phyloP scores from a whole-genome alignment of 2,113 vertebrate species.

The Mirza zaza region DNA sequence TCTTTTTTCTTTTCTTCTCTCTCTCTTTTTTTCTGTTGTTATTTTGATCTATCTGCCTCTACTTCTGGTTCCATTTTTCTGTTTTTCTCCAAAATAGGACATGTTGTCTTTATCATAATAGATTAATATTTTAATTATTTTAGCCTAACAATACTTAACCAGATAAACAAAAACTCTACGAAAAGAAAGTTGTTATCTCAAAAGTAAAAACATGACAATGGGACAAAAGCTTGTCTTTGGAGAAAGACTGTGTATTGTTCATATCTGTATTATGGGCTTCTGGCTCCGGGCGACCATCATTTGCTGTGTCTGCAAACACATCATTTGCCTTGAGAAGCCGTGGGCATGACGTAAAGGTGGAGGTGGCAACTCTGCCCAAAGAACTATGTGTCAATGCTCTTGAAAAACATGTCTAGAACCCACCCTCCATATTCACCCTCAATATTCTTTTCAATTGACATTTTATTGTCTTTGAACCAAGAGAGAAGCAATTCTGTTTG shows the following conservation, averaged over 20 bases:
- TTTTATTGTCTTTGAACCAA: slow-evolving; percentile 32
- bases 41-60: slow-evolving; percentile 9
- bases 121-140: slow-evolving; percentile 26
- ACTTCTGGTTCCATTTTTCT: background rate
- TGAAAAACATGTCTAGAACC: slow-evolving; percentile 31
- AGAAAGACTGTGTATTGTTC: background rate
- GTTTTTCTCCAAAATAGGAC: slow-evolving; percentile 14
- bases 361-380: background rate
- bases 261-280: background rate
- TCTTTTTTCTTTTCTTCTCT: background rate
- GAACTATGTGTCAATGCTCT: background rate
- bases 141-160: background rate
- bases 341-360: background rate
- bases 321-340: background rate
- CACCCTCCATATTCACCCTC: too few species aligned
- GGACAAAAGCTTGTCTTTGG: background rate
- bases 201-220: background rate
- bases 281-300: background rate
- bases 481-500: background rate
- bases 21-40: background rate
- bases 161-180: background rate
- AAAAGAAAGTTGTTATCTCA: slow-evolving; percentile 1
- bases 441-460: background rate
- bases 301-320: background rate
- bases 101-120: background rate